Evolutionary conservation across 2,797 vertebrate genomes (phyloP).

Genomic region (Onychomys leucogaster): DNA sequence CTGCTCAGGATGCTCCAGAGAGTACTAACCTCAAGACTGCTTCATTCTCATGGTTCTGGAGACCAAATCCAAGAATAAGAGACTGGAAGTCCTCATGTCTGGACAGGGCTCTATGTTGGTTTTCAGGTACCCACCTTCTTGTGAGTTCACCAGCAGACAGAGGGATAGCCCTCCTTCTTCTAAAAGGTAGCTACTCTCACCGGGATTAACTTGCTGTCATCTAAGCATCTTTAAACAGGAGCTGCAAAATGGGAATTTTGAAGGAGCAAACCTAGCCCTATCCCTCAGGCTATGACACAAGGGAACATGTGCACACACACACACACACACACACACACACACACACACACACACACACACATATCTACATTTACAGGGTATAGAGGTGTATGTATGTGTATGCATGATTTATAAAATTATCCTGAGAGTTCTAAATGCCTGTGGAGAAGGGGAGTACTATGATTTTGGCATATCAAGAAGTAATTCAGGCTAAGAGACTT

Average conservation of each 20-base stretch:
- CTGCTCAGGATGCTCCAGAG: not conserved
- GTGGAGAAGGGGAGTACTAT: not conserved
- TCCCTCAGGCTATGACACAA: not conserved
- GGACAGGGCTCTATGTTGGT: rapidly evolving
- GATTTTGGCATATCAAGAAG: not conserved
- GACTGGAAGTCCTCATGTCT: not conserved
- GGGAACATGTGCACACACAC: not conserved
- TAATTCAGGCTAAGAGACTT: not conserved
- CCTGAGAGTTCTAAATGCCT: not conserved
- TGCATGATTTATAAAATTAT: not conserved
- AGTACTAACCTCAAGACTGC: not conserved
- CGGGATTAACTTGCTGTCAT: too few relatives aligned
- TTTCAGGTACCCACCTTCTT: not conserved
- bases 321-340: too few relatives aligned
- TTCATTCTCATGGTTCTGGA: not conserved
- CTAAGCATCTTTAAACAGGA: not conserved
- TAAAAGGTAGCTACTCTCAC: not conserved
- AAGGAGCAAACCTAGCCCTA: not conserved
- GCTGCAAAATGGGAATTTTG: not conserved
- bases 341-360: too few relatives aligned
- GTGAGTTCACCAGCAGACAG: not conserved
- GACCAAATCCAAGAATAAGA: not conserved
- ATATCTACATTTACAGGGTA: not conserved
- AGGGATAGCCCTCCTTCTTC: not conserved
- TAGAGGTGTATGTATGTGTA: not conserved